A percentile compares a stretch with the other conserved stretches of the same genome.
phyloP scores from a whole-genome alignment of 2,113 vertebrate species.

The Albula glossodonta region DNA sequence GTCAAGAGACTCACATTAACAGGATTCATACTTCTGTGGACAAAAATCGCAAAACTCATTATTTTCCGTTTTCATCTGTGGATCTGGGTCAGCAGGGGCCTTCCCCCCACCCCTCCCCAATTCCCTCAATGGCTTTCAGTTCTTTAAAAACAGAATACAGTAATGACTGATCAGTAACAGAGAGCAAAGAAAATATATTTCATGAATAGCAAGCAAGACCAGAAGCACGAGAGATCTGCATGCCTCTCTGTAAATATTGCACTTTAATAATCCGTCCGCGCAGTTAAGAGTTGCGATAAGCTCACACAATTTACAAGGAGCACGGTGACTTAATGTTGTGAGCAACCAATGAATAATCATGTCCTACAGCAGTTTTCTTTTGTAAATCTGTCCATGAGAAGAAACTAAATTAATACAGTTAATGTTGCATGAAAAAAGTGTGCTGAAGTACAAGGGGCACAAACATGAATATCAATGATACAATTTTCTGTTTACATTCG shows the following conservation, averaged over 20 bases:
- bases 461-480: conserved; percentile 1
- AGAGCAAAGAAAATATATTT: not conserved
- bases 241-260: not conserved
- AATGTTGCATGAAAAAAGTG: not conserved
- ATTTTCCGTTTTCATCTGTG: not conserved
- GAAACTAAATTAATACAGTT: not conserved
- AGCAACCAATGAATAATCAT: conserved; percentile 3
- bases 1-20: not conserved
- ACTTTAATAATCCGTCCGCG: not conserved
- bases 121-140: not conserved
- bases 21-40: not conserved
- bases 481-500: not conserved
- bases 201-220: not conserved
- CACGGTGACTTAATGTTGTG: not conserved
- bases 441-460: not conserved
- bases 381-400: not conserved
- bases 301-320: not conserved
- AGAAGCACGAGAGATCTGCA: not conserved
- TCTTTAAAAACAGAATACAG: not conserved
- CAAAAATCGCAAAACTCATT: not conserved
- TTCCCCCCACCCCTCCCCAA: not conserved
- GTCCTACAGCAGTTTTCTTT: not conserved
- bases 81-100: not conserved
- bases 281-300: not conserved
- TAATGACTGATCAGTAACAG: not conserved